Base-by-base conservation (phyloP, 1,140 invertebrate genomes). In the Meteorus sp. region DNA sequence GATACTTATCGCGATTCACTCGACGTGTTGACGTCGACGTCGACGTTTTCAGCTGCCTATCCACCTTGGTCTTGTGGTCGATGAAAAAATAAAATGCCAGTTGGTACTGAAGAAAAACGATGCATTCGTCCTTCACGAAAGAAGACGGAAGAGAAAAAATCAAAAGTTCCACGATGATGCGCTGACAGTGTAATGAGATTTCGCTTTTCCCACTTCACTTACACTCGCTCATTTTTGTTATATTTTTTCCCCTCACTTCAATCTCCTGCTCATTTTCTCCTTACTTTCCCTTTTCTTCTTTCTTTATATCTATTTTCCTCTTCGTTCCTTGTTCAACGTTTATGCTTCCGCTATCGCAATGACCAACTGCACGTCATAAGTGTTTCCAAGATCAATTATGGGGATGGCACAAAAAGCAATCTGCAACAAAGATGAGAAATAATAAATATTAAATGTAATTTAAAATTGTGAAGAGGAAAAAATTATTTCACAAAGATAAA, bases 1-100 rank as follows among this genome's bases (percentile, higher is more conserved):
- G 22, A 45, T 56, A 48, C 44, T 56, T 56, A 56, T 56, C 44
- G 44, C 55, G 43, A 31, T 47, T 47, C 44, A 47, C 44, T 47
- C 23, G 20, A 27, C 44, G 44, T 29, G 27, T 2, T 23, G 44
- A 43, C 41, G 41, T n/a, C 44, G 20, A 47, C 44, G 44, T 2
- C 44, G 44, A 47, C 44, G 44, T n/a, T n/a, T n/a, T n/a, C n/a
- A n/a, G 27, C 27, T 29, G 27, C 22, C 44, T 47, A 9, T 47
- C 44, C 44, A n/a, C n/a, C 44, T 5, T 11, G n/a, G 44, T 23
- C 22, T 23, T 47, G 23, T 11, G 44, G 27, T 47, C 8, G 23
- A 9, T 4, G 9, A 47, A 27, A 9, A 31, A 35, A 50, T 33
- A 50, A 50, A 50, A 31, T 31, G n/a, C 25, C 20, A 50, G 27